These are phyloP conservation scores for Bombus balteatus DNA, from an alignment of 1,140 invertebrate genomes.

Conservation along the genomic window DNA sequence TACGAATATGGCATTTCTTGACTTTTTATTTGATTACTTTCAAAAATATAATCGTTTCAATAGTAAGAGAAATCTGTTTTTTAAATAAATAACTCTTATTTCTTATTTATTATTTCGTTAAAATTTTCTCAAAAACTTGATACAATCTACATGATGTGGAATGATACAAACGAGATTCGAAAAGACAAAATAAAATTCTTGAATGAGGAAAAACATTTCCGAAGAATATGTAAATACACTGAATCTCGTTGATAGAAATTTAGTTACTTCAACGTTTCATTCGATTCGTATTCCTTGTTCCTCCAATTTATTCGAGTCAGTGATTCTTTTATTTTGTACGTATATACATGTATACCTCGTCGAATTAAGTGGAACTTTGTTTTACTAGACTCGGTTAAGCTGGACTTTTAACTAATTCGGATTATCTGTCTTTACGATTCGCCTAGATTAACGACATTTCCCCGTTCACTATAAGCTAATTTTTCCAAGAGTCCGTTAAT, in stretches of 20 bases:
- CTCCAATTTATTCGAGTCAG: background rate
- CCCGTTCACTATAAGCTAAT: background rate
- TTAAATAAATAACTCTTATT: background rate
- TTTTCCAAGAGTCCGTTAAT: slow-evolving; percentile 20
- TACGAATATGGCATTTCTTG: background rate
- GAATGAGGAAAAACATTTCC: background rate
- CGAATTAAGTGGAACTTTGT: background rate
- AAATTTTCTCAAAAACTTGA: background rate
- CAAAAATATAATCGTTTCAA: background rate
- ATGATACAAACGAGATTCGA: background rate
- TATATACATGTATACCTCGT: background rate
- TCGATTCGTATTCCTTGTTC: background rate
- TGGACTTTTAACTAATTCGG: background rate
- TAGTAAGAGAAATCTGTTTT: background rate
- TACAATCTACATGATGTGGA: background rate
- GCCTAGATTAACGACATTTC: slow-evolving; percentile 13
- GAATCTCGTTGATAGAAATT: background rate
- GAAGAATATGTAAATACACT: background rate
- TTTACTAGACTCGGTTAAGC: background rate
- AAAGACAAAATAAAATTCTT: background rate
- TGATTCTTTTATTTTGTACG: background rate
- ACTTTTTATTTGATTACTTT: background rate
- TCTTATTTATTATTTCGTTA: background rate
- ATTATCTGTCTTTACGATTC: slow-evolving; percentile 15
- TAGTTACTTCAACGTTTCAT: background rate